phyloP scores from a whole-genome alignment of 2,113 vertebrate genomes.

The Crotalus helleri region DNA sequence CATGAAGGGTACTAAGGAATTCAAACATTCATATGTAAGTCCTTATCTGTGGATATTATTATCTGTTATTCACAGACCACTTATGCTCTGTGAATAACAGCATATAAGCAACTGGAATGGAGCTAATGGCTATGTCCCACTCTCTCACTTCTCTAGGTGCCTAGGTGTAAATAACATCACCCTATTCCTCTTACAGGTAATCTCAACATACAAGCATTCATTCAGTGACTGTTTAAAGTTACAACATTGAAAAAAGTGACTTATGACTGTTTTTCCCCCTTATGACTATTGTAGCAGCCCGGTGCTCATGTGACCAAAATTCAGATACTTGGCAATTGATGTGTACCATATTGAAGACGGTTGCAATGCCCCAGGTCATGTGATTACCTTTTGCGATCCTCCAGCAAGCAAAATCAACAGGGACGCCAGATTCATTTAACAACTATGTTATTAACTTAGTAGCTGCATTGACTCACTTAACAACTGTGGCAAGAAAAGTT shows the following conservation, averaged over 20 bases:
- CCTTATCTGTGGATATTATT: background rate
- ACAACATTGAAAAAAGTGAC: background rate
- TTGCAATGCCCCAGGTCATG: background rate
- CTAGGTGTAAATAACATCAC: background rate
- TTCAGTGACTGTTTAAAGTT: background rate
- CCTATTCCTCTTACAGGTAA: background rate
- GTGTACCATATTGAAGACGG: background rate
- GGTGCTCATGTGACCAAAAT: background rate
- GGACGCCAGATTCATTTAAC: background rate
- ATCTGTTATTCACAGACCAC: no score
- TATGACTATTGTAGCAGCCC: background rate
- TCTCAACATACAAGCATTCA: background rate
- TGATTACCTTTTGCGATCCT: background rate
- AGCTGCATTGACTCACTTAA: background rate
- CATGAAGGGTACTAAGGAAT: background rate
- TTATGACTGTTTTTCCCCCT: background rate
- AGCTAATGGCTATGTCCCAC: background rate
- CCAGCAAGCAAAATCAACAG: background rate
- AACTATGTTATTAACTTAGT: background rate
- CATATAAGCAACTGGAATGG: background rate
- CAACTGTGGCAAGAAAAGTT: background rate
- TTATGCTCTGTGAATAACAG: background rate
- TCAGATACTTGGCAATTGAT: background rate
- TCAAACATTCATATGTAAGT: background rate
- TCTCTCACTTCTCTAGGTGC: background rate